Base-by-base conservation (phyloP, 2,797 vertebrate genomes). In the Danionella dracula region DNA sequence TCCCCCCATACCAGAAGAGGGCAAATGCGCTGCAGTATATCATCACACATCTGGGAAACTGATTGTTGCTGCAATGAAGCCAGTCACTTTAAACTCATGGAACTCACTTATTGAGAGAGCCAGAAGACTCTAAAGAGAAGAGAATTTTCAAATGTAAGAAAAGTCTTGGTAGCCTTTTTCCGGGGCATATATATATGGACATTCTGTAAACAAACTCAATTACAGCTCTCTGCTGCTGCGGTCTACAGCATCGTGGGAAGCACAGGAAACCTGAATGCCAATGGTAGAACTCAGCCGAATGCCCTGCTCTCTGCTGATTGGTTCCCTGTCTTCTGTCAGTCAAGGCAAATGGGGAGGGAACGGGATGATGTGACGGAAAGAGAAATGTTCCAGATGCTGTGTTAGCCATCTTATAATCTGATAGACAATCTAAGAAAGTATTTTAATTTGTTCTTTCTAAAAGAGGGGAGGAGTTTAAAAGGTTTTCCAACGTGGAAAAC, bases 41-140 rank as follows among this genome's bases (percentile, higher is more conserved):
- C 83, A 88, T 83, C 84, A 81, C 72, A 86, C 86, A 89, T 89
- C 87, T 89, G 87, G 84, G 82, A 86, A 85, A 81, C 76, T 71
- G 70, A 76, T 3, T 35, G 7, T 19, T 59, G 27, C 70, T 74
- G 53, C 23, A 76, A 35, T 48, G 65, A 69, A 27, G 35, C 57
- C 61, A 79, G 6, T 27, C 6, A 16, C n/a, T 42, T 12, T 2
- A 57, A 70, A 65, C 46, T 5, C 9, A 59, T 49, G 51, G 10
- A 34, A n/a, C n/a, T n/a, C n/a, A n/a, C n/a, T n/a, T n/a, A n/a
- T n/a, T n/a, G n/a, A n/a, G n/a, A n/a, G n/a, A n/a, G n/a, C n/a
- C n/a, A n/a, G n/a, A n/a, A n/a, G n/a, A n/a, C n/a, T n/a, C n/a
- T n/a, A n/a, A n/a, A n/a, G n/a, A n/a, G n/a, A n/a, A n/a, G n/a